Conservation (phyloP, 2,797 vertebrate species). For the Cyprinodon diabolis region DNA sequence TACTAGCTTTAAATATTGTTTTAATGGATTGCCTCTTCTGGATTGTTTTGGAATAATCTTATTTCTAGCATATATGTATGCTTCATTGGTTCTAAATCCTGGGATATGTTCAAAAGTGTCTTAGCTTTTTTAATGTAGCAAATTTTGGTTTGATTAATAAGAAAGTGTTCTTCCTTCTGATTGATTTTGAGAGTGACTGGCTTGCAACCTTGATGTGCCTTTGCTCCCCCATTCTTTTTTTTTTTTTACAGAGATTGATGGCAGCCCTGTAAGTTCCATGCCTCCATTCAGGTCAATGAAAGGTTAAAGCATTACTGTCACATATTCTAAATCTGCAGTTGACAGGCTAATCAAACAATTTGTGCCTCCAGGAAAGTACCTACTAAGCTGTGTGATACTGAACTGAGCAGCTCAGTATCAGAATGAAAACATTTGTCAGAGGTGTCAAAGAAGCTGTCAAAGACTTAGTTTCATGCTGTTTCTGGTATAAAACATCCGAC, state of each 20-base stretch:
- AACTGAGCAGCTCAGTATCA: conserved; percentile 5
- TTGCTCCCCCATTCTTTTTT: background rate
- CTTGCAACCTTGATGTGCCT: background rate
- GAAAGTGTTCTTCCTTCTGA: background rate
- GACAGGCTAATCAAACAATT: conserved; percentile 41
- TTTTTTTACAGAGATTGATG: background rate
- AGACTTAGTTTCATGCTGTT: background rate
- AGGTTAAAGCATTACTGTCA: conserved; percentile 20
- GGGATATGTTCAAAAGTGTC: too few relatives aligned
- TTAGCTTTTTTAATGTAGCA: background rate
- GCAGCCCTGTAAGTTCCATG: background rate
- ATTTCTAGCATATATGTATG: background rate
- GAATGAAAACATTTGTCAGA: background rate
- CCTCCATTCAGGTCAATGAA: conserved; percentile 10
- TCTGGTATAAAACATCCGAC: background rate
- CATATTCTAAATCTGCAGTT: conserved; percentile 35
- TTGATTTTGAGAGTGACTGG: background rate
- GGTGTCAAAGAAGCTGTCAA: background rate
- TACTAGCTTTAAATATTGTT: background rate
- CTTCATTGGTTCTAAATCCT: too few relatives aligned
- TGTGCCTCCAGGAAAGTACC: conserved; percentile 18
- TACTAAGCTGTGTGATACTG: background rate
- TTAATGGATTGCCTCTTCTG: background rate
- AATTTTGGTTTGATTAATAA: background rate
- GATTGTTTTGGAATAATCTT: background rate